Evolutionary conservation across 2,888 invertebrate species (phyloP).

Genomic region (Euphydryas editha): DNA sequence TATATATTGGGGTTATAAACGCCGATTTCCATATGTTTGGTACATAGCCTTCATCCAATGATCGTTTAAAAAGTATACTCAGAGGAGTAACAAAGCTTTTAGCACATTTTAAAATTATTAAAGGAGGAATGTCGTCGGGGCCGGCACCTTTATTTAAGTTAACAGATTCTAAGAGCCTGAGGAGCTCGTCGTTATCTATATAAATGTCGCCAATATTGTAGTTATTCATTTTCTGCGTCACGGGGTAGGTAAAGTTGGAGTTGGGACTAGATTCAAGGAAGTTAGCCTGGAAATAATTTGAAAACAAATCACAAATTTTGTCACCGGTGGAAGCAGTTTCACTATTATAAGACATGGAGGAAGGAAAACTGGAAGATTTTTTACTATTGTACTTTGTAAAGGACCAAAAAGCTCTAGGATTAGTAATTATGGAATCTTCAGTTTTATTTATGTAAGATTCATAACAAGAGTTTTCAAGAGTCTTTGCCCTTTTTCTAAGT

Average conservation of each 20-base stretch:
- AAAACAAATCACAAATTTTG: background rate
- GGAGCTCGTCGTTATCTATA: background rate
- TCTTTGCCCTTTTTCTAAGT: constrained; percentile 11
- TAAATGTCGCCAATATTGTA: background rate
- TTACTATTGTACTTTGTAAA: background rate
- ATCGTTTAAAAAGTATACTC: background rate
- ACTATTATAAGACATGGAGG: background rate
- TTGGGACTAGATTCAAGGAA: background rate
- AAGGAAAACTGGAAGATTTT: background rate
- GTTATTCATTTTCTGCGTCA: background rate
- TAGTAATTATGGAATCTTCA: background rate
- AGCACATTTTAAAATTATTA: background rate
- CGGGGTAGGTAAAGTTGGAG: background rate
- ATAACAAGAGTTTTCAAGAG: background rate
- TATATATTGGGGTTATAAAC: background rate
- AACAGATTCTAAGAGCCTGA: background rate
- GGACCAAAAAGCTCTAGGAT: background rate
- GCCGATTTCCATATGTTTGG: constrained; percentile 9
- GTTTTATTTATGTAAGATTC: background rate
- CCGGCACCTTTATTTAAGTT: constrained; percentile 1
- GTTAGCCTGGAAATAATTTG: background rate
- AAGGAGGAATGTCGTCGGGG: background rate
- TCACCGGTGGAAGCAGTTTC: background rate
- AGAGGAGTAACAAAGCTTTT: background rate
- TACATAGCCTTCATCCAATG: background rate